Evolutionary conservation across 2,888 invertebrate genomes (phyloP).

Genomic region (Luperina testacea): DNA sequence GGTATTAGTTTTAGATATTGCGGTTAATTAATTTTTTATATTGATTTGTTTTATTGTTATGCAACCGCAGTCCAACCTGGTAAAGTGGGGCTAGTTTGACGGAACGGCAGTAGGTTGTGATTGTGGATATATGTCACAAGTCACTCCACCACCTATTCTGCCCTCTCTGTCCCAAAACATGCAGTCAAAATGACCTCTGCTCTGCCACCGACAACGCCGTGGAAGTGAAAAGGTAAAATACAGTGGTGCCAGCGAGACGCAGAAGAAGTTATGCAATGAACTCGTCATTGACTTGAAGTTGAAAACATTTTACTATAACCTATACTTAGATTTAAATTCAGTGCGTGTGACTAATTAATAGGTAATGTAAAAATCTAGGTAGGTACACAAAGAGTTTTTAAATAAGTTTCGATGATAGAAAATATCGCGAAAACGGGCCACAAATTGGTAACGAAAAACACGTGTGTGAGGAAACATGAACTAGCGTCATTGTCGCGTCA

Average conservation of each 20-base stretch:
- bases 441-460: slow-evolving; percentile 37
- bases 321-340: background rate
- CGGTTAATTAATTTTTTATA: slow-evolving; percentile 16
- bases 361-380: background rate
- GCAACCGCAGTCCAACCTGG: background rate
- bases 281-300: background rate
- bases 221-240: background rate
- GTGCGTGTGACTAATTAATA: background rate
- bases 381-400: background rate
- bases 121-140: no score
- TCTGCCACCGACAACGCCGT: background rate
- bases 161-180: no score
- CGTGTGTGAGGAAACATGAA: slow-evolving; percentile 45
- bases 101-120: no score
- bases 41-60: slow-evolving; percentile 7
- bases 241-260: background rate
- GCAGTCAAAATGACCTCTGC: no score
- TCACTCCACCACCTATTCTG: no score
- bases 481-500: slow-evolving; percentile 55
- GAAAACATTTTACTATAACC: background rate
- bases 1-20: slow-evolving; percentile 15
- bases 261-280: background rate
- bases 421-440: slow-evolving; percentile 44
- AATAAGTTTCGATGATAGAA: slow-evolving; percentile 8
- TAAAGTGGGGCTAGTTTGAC: background rate